Conservation (phyloP, 2,797 vertebrate species). For the Falco columbarius region DNA sequence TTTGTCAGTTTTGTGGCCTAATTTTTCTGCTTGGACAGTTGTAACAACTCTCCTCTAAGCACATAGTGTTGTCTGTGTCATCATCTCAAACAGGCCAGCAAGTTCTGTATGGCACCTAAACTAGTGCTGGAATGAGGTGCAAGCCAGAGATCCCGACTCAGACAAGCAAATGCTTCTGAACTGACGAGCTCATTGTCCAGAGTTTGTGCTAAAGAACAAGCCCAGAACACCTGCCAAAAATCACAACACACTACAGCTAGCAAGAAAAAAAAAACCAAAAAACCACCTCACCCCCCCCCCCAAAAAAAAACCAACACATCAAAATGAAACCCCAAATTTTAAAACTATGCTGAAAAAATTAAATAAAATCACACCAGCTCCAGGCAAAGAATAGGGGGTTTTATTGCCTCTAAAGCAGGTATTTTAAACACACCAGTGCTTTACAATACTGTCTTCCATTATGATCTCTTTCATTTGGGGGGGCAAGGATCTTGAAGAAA, state of each 20-base stretch:
- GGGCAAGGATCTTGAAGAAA: not conserved
- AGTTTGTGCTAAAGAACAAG: conserved; percentile 25
- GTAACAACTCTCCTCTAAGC: not conserved
- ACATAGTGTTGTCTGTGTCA: conserved; percentile 27
- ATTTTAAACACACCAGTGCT: not conserved
- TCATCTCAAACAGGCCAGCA: conserved; percentile 8
- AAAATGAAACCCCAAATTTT: not conserved
- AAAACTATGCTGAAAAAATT: conserved; percentile 1
- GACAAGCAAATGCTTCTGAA: conserved; percentile 58
- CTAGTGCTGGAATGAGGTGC: not conserved
- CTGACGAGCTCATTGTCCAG: not conserved
- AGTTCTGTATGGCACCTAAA: conserved; percentile 41
- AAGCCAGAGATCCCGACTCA: conserved; percentile 58
- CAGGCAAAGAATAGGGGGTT: not conserved
- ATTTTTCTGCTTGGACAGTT: conserved; percentile 20
- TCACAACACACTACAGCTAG: not conserved
- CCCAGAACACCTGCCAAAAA: conserved; percentile 27
- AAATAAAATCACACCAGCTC: not conserved
- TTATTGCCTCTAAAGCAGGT: not conserved
- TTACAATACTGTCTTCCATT: not conserved
- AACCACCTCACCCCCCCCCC: no score
- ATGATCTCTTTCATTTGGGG: not conserved
- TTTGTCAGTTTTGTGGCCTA: not conserved
- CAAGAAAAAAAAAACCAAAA: not conserved
- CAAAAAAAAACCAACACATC: no score